Evolutionary conservation across 92 coral and sea anemone species (phyloP).

Genomic region (Phymanthus crucifer): DNA sequence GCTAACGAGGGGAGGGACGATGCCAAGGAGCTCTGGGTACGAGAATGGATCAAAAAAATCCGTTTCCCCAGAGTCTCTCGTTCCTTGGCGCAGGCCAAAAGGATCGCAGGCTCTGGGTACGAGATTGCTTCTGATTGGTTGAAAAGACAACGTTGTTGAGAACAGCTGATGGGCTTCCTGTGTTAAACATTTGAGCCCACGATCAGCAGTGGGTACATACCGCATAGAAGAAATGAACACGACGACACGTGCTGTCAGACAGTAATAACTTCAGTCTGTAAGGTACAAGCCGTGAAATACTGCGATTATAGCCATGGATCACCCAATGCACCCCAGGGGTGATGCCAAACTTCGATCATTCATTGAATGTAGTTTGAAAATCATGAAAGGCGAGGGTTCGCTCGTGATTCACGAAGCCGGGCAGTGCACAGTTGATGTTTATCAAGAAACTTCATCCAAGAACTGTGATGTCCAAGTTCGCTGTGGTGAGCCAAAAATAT

Average conservation of each 20-base stretch:
- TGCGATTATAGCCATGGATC: conserved; percentile 58
- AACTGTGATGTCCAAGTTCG: conserved; percentile 67
- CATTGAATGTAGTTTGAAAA: conserved; percentile 69
- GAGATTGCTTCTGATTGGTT: too few species aligned
- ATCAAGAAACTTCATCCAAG: conserved; percentile 38
- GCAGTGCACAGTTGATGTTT: conserved; percentile 65
- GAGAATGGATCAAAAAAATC: too few species aligned
- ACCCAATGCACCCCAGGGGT: conserved; percentile 63
- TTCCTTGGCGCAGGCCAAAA: too few species aligned
- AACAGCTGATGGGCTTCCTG: conserved; percentile 9
- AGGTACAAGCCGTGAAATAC: background rate
- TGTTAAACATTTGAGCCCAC: conserved; percentile 20
- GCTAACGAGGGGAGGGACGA: too few species aligned
- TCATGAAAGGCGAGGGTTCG: conserved; percentile 70
- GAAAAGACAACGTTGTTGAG: too few species aligned
- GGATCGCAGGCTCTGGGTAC: too few species aligned
- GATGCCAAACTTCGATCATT: conserved; percentile 57
- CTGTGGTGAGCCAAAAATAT: conserved; percentile 42
- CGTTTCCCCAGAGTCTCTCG: too few species aligned
- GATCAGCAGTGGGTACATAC: background rate
- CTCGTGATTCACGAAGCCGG: conserved; percentile 64
- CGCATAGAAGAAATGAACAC: conserved; percentile 24
- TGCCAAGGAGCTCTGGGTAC: too few species aligned
- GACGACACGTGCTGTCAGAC: conserved; percentile 21
- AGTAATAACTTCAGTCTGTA: background rate